Percentiles rank a stretch among this genome's conserved stretches.
phyloP scores from a whole-genome alignment of 2,113 vertebrate species.

The Emydocephalus ijimae region DNA sequence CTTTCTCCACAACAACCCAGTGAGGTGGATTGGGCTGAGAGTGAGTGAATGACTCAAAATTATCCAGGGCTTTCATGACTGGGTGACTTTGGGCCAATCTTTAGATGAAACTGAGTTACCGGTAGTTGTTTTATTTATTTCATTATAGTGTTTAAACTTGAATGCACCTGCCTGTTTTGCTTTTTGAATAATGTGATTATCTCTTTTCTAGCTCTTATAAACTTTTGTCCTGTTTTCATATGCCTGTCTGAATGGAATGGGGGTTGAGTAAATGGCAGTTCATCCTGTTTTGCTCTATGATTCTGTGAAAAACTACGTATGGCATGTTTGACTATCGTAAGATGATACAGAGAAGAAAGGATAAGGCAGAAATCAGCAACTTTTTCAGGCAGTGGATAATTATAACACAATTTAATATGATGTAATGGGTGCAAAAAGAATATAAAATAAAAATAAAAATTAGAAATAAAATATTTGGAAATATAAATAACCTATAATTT shows the following conservation, averaged over 20 bases:
- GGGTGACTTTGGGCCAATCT: too few species aligned
- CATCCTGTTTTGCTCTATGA: not conserved
- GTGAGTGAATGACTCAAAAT: too few species aligned
- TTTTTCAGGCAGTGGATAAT: not conserved
- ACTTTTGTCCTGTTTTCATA: not conserved
- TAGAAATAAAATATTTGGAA: not conserved
- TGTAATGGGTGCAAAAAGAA: not conserved
- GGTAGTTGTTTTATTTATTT: not conserved
- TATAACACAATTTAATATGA: not conserved
- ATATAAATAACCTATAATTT: not conserved
- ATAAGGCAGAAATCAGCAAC: not conserved
- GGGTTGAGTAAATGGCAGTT: not conserved
- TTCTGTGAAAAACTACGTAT: not conserved
- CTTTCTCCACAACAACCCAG: too few species aligned
- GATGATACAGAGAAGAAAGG: not conserved
- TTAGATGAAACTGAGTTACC: not conserved
- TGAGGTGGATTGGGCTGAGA: too few species aligned
- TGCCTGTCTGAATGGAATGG: not conserved
- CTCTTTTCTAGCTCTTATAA: slow-evolving; percentile 28
- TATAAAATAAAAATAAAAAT: not conserved
- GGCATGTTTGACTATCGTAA: not conserved
- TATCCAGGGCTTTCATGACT: too few species aligned
- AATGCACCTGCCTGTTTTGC: not conserved
- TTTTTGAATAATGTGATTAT: not conserved
- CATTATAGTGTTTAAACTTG: not conserved